A percentile compares a stretch with the other conserved stretches of the same genome.
Conservation (phyloP, 2,888 invertebrate species). For the Lithophane semibrunnea region DNA sequence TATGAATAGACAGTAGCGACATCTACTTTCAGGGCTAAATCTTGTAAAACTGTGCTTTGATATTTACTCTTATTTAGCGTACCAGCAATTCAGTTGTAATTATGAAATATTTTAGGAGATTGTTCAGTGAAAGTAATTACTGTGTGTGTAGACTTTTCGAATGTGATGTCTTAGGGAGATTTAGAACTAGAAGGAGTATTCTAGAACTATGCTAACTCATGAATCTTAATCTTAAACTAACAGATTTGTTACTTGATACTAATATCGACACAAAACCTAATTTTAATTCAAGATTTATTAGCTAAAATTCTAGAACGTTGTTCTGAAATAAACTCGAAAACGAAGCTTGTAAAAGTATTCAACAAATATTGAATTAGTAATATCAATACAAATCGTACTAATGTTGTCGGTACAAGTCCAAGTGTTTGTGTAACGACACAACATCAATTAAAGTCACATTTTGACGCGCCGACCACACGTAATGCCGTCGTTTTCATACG, state of each 20-base stretch:
- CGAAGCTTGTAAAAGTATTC: background rate
- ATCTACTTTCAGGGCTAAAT: background rate
- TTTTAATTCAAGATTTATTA: background rate
- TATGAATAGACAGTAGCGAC: background rate
- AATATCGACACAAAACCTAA: background rate
- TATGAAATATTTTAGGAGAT: background rate
- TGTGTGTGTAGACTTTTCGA: background rate
- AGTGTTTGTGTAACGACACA: slow-evolving; percentile 79
- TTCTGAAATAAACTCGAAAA: background rate
- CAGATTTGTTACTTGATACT: background rate
- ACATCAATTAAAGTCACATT: slow-evolving; percentile 90
- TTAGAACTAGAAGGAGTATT: background rate
- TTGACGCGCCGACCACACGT: slow-evolving; percentile 81
- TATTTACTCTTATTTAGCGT: background rate
- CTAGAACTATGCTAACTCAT: background rate
- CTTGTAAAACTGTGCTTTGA: background rate
- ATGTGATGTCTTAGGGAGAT: background rate
- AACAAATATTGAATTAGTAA: slow-evolving; percentile 39
- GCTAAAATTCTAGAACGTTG: background rate
- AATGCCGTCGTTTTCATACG: slow-evolving; percentile 79
- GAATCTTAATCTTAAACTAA: background rate
- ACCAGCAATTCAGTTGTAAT: background rate
- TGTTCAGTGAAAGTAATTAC: background rate
- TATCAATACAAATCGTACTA: slow-evolving; percentile 31
- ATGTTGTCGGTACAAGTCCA: slow-evolving; percentile 77